Conservation (phyloP, 2,888 invertebrate species). For the Lamellibrachia satsuma region DNA sequence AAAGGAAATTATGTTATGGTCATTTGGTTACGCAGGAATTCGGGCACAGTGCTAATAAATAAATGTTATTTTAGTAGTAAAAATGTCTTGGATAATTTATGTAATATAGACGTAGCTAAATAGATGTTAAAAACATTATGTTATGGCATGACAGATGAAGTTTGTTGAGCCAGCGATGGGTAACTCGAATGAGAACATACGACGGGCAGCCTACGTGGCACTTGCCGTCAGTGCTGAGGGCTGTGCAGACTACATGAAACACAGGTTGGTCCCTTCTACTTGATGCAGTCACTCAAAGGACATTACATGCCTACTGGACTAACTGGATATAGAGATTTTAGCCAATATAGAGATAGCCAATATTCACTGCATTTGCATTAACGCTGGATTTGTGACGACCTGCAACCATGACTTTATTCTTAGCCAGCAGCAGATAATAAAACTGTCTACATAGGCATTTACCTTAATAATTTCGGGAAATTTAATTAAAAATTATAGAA, state of each 20-base stretch:
- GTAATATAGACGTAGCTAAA: neutral
- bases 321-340: too few relatives aligned
- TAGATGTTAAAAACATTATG: neutral
- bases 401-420: too few relatives aligned
- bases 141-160: conserved; percentile 63
- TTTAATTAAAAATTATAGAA: too few relatives aligned
- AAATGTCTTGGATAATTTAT: conserved; percentile 32
- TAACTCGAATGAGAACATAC: conserved; percentile 72
- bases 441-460: too few relatives aligned
- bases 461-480: too few relatives aligned
- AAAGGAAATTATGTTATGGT: neutral
- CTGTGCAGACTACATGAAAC: conserved; percentile 78
- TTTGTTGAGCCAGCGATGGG: conserved; percentile 75
- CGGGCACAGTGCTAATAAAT: neutral
- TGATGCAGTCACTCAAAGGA: neutral
- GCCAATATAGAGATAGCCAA: too few relatives aligned
- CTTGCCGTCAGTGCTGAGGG: conserved; percentile 82
- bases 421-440: too few relatives aligned
- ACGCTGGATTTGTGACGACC: too few relatives aligned
- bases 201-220: conserved; percentile 78
- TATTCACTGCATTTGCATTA: too few relatives aligned
- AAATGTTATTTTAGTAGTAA: conserved; percentile 32
- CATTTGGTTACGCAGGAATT: neutral
- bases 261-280: conserved; percentile 67
- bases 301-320: neutral